Evolutionary conservation across 2,888 invertebrate genomes (phyloP).

Genomic region (Noctuana brunneofusca): DNA sequence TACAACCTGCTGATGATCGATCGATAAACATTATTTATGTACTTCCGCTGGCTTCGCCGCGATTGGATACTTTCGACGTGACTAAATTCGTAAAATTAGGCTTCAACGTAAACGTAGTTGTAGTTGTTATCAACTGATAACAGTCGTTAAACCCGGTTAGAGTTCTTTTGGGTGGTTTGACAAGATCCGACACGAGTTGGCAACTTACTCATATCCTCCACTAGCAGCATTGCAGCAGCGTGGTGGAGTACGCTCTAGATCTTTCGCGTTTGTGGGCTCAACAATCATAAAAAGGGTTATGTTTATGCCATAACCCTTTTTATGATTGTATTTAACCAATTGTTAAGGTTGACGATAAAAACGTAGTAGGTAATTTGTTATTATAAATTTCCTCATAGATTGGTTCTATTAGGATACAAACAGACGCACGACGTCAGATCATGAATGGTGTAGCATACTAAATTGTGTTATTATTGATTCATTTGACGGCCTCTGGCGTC

Average conservation of each 20-base stretch:
- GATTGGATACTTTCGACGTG: conserved; percentile 46
- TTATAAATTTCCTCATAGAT: conserved; percentile 33
- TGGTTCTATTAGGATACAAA: conserved; percentile 22
- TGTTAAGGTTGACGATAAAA: conserved; percentile 6
- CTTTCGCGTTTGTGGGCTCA: too few relatives aligned
- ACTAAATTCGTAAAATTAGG: conserved; percentile 59
- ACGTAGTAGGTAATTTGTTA: conserved; percentile 11
- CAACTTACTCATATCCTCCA: too few relatives aligned
- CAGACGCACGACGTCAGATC: conserved; percentile 18
- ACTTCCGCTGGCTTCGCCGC: conserved; percentile 66
- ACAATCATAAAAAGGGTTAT: too few relatives aligned
- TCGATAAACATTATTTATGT: conserved; percentile 82
- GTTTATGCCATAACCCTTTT: too few relatives aligned
- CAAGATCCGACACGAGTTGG: too few relatives aligned
- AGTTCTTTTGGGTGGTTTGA: too few relatives aligned
- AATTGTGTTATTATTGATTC: conserved; percentile 34
- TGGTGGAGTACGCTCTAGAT: too few relatives aligned
- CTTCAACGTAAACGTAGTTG: conserved; percentile 34
- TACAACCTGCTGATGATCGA: conserved; percentile 76
- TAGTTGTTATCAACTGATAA: too few relatives aligned
- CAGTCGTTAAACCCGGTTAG: too few relatives aligned
- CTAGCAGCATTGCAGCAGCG: too few relatives aligned
- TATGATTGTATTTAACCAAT: too few relatives aligned
- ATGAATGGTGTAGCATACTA: conserved; percentile 28
- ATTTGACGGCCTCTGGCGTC: conserved; percentile 33